Conservation (phyloP, 1,140 invertebrate genomes). For the Lordiphosa clarofinis region DNA sequence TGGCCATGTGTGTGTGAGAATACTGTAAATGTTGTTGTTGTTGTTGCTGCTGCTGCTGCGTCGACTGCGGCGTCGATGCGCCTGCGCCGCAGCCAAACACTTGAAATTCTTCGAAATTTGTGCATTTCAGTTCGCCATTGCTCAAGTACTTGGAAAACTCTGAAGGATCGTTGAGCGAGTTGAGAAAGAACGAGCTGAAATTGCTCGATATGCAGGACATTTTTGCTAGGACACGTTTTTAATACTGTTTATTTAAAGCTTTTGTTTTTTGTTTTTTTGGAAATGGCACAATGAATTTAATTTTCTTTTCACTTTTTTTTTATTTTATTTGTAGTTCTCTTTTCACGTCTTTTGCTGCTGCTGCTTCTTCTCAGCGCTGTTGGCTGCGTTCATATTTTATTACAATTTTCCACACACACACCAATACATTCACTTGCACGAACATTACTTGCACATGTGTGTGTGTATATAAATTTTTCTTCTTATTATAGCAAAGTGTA, state of each 20-base stretch:
- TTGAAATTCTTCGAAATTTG: slow-evolving; percentile 77
- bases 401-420: slow-evolving; percentile 69
- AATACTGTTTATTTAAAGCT: slow-evolving; percentile 59
- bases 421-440: slow-evolving; percentile 46
- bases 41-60: slow-evolving; percentile 49
- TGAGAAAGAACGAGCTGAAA: slow-evolving; percentile 78
- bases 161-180: slow-evolving; percentile 78
- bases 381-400: slow-evolving; percentile 70
- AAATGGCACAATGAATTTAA: slow-evolving; percentile 44
- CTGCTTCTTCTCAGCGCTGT: slow-evolving; percentile 15
- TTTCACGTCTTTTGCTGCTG: slow-evolving; percentile 27
- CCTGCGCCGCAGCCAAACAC: slow-evolving; percentile 63
- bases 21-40: slow-evolving; percentile 52
- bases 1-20: slow-evolving; percentile 47
- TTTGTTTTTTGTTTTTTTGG: slow-evolving; percentile 23
- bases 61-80: slow-evolving; percentile 36
- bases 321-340: slow-evolving; percentile 36
- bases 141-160: slow-evolving; percentile 79
- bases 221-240: slow-evolving; percentile 41
- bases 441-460: slow-evolving; percentile 21
- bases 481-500: slow-evolving; percentile 78
- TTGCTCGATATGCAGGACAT: slow-evolving; percentile 80
- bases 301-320: slow-evolving; percentile 46
- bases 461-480: slow-evolving; percentile 71
- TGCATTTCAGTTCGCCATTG: slow-evolving; percentile 77